Percentiles rank a stretch among this genome's conserved stretches.
Conservation (phyloP, 2,888 invertebrate genomes). For the Odontocerum albicorne region DNA sequence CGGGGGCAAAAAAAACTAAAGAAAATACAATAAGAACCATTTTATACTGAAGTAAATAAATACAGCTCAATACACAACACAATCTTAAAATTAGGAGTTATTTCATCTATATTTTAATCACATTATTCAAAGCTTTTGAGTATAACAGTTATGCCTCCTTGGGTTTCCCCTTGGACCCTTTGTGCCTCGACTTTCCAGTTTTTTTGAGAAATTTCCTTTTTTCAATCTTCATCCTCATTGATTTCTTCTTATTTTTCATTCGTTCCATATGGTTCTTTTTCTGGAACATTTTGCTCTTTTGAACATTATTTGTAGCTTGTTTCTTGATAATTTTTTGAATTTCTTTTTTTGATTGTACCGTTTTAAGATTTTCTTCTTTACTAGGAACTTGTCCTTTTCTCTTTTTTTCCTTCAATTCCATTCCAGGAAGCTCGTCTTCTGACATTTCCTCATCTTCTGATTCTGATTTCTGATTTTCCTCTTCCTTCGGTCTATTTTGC, state of each 20-base stretch:
- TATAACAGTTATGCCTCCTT: no score
- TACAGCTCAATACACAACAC: no score
- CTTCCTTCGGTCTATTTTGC: constrained; percentile 58
- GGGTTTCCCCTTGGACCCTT: not conserved
- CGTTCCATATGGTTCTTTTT: constrained; percentile 72
- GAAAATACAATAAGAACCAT: no score
- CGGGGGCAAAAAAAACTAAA: no score
- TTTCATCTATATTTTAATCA: no score
- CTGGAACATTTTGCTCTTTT: constrained; percentile 77
- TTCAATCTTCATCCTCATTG: constrained; percentile 43
- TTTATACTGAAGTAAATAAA: no score
- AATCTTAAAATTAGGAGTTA: no score
- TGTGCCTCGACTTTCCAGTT: constrained; percentile 26
- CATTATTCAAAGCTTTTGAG: no score
- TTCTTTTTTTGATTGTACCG: constrained; percentile 62
- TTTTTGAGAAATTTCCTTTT: constrained; percentile 22
- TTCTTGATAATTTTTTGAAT: constrained; percentile 70
- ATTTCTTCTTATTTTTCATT: constrained; percentile 69
- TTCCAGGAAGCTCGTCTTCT: constrained; percentile 50
- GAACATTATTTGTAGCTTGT: constrained; percentile 70
- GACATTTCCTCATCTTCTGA: constrained; percentile 41
- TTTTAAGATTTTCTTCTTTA: constrained; percentile 10
- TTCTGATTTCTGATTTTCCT: constrained; percentile 43
- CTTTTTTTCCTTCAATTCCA: constrained; percentile 46
- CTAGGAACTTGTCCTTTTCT: constrained; percentile 40